Evolutionary conservation across 2,113 vertebrate genomes (phyloP).

Genomic region (Cnemophilus loriae): DNA sequence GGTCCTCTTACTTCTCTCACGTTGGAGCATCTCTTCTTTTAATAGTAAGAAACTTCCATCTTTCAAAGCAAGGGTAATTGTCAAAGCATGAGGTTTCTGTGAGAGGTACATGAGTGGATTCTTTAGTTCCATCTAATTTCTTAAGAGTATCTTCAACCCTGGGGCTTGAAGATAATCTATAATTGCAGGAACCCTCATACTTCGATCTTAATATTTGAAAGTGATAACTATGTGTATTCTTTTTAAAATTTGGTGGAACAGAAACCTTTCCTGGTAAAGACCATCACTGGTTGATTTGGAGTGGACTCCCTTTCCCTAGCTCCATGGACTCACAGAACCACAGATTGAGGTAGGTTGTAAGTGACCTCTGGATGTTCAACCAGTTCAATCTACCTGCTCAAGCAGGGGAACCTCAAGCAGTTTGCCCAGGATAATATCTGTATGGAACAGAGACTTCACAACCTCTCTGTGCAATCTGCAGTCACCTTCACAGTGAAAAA

Average conservation of each 20-base stretch:
- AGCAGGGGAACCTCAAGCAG: background rate
- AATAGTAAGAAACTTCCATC: background rate
- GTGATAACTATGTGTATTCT: background rate
- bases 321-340: background rate
- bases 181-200: background rate
- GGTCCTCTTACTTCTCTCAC: background rate
- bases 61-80: background rate
- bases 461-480: background rate
- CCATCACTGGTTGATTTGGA: background rate
- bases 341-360: background rate
- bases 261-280: background rate
- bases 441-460: background rate
- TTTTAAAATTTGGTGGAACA: background rate
- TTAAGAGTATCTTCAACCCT: background rate
- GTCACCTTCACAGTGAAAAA: background rate
- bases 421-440: background rate
- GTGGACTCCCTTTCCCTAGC: background rate
- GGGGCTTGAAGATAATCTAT: background rate
- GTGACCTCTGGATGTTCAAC: background rate
- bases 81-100: background rate
- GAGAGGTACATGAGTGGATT: background rate
- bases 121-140: background rate
- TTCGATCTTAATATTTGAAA: background rate
- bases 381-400: background rate
- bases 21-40: background rate